Percentiles rank a stretch among this genome's conserved stretches.
Evolutionary conservation across 2,113 vertebrate genomes (phyloP).

Genomic region (Semnornis frantzii): DNA sequence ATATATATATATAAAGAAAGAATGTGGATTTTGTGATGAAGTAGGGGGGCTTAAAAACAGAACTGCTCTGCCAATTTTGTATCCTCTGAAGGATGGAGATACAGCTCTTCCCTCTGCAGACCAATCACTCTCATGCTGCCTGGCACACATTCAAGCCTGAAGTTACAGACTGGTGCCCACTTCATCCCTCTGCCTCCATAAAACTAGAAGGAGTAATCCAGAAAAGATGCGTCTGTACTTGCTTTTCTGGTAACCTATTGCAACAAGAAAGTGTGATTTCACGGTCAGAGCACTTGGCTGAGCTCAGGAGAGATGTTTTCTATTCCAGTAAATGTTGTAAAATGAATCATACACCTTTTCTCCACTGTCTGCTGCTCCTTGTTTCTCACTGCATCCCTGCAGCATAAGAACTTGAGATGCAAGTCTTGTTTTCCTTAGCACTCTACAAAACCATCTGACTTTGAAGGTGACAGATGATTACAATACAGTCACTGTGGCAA

Average conservation of each 20-base stretch:
- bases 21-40: slow-evolving; percentile 21
- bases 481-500: neutral
- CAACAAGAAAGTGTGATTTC: neutral
- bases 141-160: slow-evolving; percentile 35
- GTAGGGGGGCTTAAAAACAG: slow-evolving; percentile 3
- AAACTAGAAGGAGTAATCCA: slow-evolving; percentile 44
- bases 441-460: neutral
- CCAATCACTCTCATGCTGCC: slow-evolving; percentile 31
- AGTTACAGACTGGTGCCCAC: slow-evolving; percentile 45
- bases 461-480: neutral
- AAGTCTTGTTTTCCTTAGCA: neutral
- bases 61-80: slow-evolving; percentile 17
- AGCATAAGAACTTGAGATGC: neutral
- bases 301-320: neutral
- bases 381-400: neutral
- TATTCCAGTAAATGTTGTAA: neutral
- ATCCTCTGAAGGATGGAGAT: slow-evolving; percentile 24
- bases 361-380: neutral
- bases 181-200: slow-evolving; percentile 52
- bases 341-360: neutral
- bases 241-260: neutral
- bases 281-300: neutral
- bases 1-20: neutral
- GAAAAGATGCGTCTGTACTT: slow-evolving; percentile 61
- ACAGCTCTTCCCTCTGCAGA: slow-evolving; percentile 44